Percentiles rank a stretch among this genome's conserved stretches.
These are phyloP conservation scores for Hydrolagus affinis DNA, from an alignment of 2,113 vertebrate genomes.

Conservation along the genomic window DNA sequence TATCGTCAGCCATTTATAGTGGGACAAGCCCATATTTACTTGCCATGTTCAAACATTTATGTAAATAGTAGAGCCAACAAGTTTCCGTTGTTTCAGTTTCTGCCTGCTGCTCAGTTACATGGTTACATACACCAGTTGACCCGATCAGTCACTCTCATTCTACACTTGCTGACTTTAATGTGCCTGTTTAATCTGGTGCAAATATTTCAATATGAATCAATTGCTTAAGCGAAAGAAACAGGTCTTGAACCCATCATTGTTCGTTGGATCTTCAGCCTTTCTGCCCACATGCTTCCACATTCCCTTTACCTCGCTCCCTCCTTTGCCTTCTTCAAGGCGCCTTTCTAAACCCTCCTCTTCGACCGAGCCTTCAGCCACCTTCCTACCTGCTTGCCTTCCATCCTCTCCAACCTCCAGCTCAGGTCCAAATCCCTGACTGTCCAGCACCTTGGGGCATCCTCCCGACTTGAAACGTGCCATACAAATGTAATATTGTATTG, in stretches of 20 bases:
- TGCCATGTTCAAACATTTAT: constrained; percentile 21
- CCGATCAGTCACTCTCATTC: not conserved
- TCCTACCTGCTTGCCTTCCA: too few species aligned
- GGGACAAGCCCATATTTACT: constrained; percentile 19
- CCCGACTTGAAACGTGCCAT: too few species aligned
- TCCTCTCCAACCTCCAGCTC: too few species aligned
- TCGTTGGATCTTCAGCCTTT: not conserved
- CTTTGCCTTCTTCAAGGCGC: too few species aligned
- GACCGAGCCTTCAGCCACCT: too few species aligned
- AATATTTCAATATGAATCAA: not conserved
- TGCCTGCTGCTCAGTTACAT: not conserved
- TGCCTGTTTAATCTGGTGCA: not conserved
- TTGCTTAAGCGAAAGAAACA: too few species aligned
- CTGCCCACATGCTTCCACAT: not conserved
- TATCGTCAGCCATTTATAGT: not conserved
- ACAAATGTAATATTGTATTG: too few species aligned
- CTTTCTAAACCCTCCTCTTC: too few species aligned
- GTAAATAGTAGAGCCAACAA: constrained; percentile 8
- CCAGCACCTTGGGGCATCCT: too few species aligned
- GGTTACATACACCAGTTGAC: not conserved
- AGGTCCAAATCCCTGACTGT: too few species aligned
- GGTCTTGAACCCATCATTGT: not conserved
- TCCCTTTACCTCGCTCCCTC: not conserved
- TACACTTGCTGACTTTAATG: not conserved
- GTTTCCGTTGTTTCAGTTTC: constrained; percentile 24